Conservation (phyloP, 2,113 vertebrate species). For the Clarias magur region DNA sequence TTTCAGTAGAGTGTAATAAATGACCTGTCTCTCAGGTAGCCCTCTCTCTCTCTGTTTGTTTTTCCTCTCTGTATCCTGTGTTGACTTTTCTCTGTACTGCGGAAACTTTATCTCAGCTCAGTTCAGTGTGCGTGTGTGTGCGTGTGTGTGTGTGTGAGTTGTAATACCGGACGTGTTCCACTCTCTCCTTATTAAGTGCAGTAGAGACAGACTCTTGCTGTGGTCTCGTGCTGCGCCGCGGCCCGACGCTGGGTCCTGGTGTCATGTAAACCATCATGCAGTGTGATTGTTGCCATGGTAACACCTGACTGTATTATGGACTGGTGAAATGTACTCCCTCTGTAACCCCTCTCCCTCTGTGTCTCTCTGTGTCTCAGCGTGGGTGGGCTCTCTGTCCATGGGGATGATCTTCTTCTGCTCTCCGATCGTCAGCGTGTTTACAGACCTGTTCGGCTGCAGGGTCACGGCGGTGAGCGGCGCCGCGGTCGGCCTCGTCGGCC, state of each 20-base stretch:
- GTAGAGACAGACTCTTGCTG: not conserved
- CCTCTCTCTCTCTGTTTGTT: constrained; percentile 5
- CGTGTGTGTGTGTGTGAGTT: not conserved
- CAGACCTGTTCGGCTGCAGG: constrained; percentile 87
- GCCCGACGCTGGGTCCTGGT: not conserved
- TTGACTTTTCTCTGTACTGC: constrained; percentile 15
- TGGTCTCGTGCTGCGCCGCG: not conserved
- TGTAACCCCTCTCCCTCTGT: constrained; percentile 55
- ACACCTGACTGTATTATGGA: not conserved
- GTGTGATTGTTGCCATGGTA: not conserved
- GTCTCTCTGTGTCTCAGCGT: constrained; percentile 80
- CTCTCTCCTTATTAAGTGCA: not conserved
- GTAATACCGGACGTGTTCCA: not conserved
- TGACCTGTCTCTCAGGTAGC: not conserved
- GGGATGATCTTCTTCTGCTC: constrained; percentile 99
- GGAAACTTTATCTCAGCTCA: constrained; percentile 47
- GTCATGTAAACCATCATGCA: not conserved
- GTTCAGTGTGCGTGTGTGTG: not conserved
- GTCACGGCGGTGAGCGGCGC: constrained; percentile 86
- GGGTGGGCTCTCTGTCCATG: constrained; percentile 93
- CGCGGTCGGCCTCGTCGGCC: constrained; percentile 83
- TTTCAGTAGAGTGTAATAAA: not conserved
- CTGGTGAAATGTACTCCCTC: not conserved
- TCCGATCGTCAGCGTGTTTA: constrained; percentile 93
- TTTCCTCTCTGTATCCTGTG: not conserved